Base-by-base conservation (phyloP, 2,113 vertebrate genomes). In the Zosterops pallidus region DNA sequence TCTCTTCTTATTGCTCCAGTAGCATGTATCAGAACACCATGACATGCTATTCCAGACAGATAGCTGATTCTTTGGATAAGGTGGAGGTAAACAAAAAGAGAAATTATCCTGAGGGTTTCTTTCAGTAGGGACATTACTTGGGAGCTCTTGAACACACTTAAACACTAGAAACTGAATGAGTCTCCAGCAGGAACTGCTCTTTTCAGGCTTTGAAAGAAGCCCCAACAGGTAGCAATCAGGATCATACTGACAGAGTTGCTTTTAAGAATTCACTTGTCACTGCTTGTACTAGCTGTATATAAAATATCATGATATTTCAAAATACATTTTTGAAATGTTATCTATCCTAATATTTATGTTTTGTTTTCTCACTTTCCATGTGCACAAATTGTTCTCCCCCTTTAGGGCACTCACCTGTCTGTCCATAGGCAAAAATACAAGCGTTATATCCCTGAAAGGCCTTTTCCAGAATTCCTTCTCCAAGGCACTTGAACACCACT, bases 371-470 rank as follows among this genome's bases (percentile, higher is more conserved):
- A 41, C 8, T 69, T 53, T 29, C 47, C 49, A 60, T 0, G 7
- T 29, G 20, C 39, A 39, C 13, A 19, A 74, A 70, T 21, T 4
- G 0, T 41, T 90, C 12, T 60, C 56, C 14, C 14, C 12, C 17
- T 65, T 60, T 11, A 69, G 63, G 56, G 39, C 20, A 87, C 72
- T 37, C 97, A 99, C 99, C 99, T 98, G 99, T 99, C 97, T 99
- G 99, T 98, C 99, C 99, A 96, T 99, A 99, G 91, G 99, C 99
- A 98, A 99, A 99, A 98, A 99, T 99, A 97, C 99, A 99, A 96
- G 99, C 99, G 12, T 99, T 99, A 96, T 99, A 99, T 98, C 99
- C 99, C 96, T 99, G 99, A 98, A 99, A 99, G 96, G 99, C 99
- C 97, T 99, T 99, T 97, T 99, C 99, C 97, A 99, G 99, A 98